A percentile compares a stretch with the other conserved stretches of the same genome.
Conservation (phyloP, 2,888 invertebrate species). For the Acronicta psi region DNA sequence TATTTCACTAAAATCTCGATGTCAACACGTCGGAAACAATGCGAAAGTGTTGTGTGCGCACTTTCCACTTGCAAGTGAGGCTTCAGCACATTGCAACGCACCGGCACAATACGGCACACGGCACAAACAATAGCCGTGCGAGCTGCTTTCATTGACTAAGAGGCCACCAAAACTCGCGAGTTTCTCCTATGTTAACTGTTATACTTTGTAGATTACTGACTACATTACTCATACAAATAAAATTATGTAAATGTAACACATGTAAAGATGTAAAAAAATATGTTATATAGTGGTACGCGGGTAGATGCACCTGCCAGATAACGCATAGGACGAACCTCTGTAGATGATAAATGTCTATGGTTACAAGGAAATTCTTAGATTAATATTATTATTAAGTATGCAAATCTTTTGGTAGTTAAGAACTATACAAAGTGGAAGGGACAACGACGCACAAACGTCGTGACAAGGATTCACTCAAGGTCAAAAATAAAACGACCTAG, state of each 20-base stretch:
- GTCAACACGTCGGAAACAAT: conserved; percentile 37
- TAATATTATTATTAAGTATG: too few relatives aligned
- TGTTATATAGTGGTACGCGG: not conserved
- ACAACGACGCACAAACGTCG: too few relatives aligned
- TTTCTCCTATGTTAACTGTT: conserved; percentile 53
- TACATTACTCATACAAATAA: conserved; percentile 12
- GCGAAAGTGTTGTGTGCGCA: conserved; percentile 34
- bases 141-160: conserved; percentile 66
- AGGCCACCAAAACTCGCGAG: conserved; percentile 52
- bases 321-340: not conserved
- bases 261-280: conserved; percentile 1
- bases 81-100: conserved; percentile 24
- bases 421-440: too few relatives aligned
- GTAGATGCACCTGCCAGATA: conserved; percentile 8
- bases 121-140: conserved; percentile 58
- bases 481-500: too few relatives aligned
- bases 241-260: too few relatives aligned
- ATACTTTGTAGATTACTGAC: conserved; percentile 20
- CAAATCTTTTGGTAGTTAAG: too few relatives aligned
- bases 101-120: conserved; percentile 20
- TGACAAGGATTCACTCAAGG: too few relatives aligned
- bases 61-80: conserved; percentile 46
- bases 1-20: conserved; percentile 28
- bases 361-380: conserved; percentile 10
- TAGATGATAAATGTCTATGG: not conserved